Base-by-base conservation (phyloP, 2,888 invertebrate species). In the Seladonia tumulorum region DNA sequence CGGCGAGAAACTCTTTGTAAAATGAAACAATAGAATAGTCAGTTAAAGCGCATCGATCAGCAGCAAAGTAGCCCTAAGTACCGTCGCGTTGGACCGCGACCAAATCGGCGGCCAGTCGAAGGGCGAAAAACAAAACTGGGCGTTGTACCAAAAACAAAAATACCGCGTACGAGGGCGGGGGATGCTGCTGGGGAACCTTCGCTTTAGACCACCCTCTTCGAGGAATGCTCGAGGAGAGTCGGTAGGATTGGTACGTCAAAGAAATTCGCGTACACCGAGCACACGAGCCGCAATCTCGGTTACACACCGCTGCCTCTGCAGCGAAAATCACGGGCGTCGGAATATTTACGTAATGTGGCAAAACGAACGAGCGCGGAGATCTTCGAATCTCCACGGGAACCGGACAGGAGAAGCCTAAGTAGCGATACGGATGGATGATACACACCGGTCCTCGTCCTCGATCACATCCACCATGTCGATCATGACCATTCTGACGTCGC, bases 401-500 rank as follows among this genome's bases (percentile, higher is more conserved):
- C 7, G 2, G 7, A 49, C 18, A 16, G 29, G 16, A 4, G 14
- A 18, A 25, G 35, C 4, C 25, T 25, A 35, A 63, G 42, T 16
- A 22, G 5, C 2, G 14, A 60, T 14, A 22, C n/a, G n/a, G 22
- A 53, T 22, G 8, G 8, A 35, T 12, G 2, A 76, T 86, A 94
- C 94, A 89, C 91, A 94, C 94, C 93, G 94, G 88, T 94, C 94
- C 85, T 94, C 94, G 81, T 94, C 94, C 82, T 94, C 94, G 88
- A 94, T 92, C 76, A 93, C 91, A 87, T 94, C 94, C 87, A 92
- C 92, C 94, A 94, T 94, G 92, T 94, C 94, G 88, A 94, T 94
- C 94, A 94, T 94, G 90, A 94, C 94, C 94, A 94, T 94, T 86
- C 91, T 94, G 92, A 83, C 79, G 39, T 35, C 25, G 60, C 70